These are phyloP conservation scores for Hoplostethus atlanticus DNA, from an alignment of 2,797 vertebrate genomes.

Conservation along the genomic window DNA sequence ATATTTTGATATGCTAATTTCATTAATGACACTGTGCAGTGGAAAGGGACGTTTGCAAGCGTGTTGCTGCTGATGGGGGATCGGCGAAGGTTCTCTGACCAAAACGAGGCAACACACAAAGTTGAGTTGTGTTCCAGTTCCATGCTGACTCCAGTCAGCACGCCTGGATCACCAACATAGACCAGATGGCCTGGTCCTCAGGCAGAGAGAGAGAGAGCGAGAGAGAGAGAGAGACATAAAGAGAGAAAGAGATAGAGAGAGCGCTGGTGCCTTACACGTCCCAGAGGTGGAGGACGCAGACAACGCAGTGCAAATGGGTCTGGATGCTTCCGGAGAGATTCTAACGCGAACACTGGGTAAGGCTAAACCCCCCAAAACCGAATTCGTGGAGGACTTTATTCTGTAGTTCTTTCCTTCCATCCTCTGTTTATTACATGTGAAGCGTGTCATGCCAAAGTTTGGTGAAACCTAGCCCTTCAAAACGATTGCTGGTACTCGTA, in stretches of 20 bases:
- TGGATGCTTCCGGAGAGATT: constrained; percentile 60
- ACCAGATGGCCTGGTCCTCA: constrained; percentile 77
- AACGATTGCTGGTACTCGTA: too few species aligned
- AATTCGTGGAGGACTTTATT: constrained; percentile 17
- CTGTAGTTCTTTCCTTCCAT: constrained; percentile 32
- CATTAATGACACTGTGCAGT: constrained; percentile 73
- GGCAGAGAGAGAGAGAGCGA: constrained; percentile 28
- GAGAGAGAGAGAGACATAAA: constrained; percentile 50
- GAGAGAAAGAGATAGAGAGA: constrained; percentile 54
- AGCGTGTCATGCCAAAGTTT: background rate
- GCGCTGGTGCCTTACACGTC: constrained; percentile 72
- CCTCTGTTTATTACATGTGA: background rate
- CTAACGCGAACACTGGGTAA: constrained; percentile 70
- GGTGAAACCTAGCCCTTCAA: background rate
- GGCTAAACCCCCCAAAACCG: constrained; percentile 56
- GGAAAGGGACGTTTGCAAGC: constrained; percentile 70
- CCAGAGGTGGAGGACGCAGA: constrained; percentile 75
- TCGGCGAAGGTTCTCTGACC: constrained; percentile 49
- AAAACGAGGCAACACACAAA: constrained; percentile 69
- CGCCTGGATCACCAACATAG: constrained; percentile 67
- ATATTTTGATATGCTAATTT: constrained; percentile 75
- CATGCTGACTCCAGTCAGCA: constrained; percentile 59
- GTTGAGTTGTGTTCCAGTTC: constrained; percentile 65
- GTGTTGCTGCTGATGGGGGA: constrained; percentile 56
- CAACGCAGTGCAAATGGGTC: constrained; percentile 66